Base-by-base conservation (phyloP, 2,888 invertebrate species). In the Nowickia ferox region DNA sequence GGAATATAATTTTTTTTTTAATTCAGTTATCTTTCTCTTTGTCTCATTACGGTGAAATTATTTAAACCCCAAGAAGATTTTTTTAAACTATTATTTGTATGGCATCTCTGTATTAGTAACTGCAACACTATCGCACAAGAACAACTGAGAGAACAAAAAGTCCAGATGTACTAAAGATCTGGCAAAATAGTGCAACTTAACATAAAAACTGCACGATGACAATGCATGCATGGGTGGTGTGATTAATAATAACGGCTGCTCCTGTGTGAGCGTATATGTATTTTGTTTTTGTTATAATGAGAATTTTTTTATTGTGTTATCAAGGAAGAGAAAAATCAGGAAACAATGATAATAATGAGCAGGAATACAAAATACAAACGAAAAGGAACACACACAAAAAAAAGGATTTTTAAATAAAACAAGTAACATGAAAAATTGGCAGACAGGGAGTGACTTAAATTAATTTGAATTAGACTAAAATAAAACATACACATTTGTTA, bases 361-460 rank as follows among this genome's bases (percentile, higher is more conserved):
- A 66, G 53, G 53, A 80, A 82, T 68, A 80, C 19, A 72, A 65
- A 82, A 83, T 48, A 80, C 76, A 77, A 57, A 13, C 48, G 46
- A 68, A 72, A 63, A 42, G 61, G 57, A 65, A 53, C 13, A 71
- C 55, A 61, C n/a, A n/a, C n/a, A 66, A 44, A 77, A 84, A 75
- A 85, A 63, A 72, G 42, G 42, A 51, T 17, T 78, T 59, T 85
- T 76, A 61, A 85, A 78, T 55, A 61, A 69, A 57, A 66, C 38
- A 71, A 83, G 71, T 77, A 77, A 84, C 72, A 61, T n/a, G 71
- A 79, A 79, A 79, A 77, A 78, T 76, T 78, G 66, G 85, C 87
- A 88, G 88, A 87, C 87, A 88, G 88, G 87, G 88, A 88, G 87
- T 88, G 87, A 88, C 88, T 87, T 71, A 44, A 72, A 86, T 48